Conservation (phyloP, 1,140 invertebrate species). For the Oreohelix idahoensis region DNA sequence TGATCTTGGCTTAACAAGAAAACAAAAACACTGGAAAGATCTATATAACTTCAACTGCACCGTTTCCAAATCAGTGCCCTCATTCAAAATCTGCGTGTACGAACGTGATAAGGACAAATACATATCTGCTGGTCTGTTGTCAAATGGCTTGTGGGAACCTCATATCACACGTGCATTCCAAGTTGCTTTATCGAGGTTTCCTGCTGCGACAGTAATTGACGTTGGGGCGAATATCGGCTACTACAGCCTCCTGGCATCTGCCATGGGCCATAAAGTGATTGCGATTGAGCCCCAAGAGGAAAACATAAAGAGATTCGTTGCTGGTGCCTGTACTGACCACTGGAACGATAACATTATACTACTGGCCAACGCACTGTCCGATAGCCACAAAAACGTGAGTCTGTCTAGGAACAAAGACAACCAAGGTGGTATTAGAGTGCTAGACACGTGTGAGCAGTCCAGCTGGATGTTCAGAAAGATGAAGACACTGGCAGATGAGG, state of each 20-base stretch:
- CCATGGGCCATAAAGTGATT: slow-evolving; percentile 59
- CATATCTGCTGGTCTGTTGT: slow-evolving; percentile 58
- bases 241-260: slow-evolving; percentile 58
- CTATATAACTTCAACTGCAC: slow-evolving; percentile 47
- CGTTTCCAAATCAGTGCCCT: slow-evolving; percentile 47
- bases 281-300: slow-evolving; percentile 64
- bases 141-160: slow-evolving; percentile 64
- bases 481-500: not conserved
- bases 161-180: slow-evolving; percentile 55
- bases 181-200: slow-evolving; percentile 45
- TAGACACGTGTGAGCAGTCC: slow-evolving; percentile 27
- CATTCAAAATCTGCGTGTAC: slow-evolving; percentile 59
- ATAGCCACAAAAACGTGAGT: slow-evolving; percentile 48
- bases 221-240: slow-evolving; percentile 68
- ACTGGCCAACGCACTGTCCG: slow-evolving; percentile 58
- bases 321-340: slow-evolving; percentile 42
- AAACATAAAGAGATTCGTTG: slow-evolving; percentile 53
- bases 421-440: slow-evolving; percentile 59
- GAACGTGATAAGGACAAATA: slow-evolving; percentile 52
- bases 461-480: not conserved
- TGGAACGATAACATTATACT: slow-evolving; percentile 50
- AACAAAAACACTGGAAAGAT: not conserved
- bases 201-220: slow-evolving; percentile 58
- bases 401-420: slow-evolving; percentile 55
- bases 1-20: slow-evolving; percentile 5